Evolutionary conservation across 2,113 vertebrate species (phyloP).

Genomic region (Rostratula benghalensis): DNA sequence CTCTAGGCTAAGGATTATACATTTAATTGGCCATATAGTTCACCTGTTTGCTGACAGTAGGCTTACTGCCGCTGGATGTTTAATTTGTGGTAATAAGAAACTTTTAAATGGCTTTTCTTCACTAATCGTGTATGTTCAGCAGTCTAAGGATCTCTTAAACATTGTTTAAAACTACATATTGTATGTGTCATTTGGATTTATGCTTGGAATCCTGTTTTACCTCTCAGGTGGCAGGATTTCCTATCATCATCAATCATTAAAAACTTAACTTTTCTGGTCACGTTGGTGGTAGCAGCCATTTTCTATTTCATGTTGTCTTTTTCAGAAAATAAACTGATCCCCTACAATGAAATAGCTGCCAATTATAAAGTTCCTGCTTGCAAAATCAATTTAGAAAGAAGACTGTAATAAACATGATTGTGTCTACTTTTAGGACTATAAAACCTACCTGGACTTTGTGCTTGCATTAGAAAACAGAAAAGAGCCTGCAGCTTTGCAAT

Average conservation of each 20-base stretch:
- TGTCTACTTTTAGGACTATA: slow-evolving; percentile 88
- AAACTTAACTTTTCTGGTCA: not conserved
- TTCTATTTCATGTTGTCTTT: slow-evolving; percentile 58
- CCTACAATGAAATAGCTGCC: slow-evolving; percentile 66
- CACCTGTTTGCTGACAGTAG: not conserved
- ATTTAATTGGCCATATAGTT: not conserved
- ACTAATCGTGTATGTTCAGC: not conserved
- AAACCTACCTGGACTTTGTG: slow-evolving; percentile 97
- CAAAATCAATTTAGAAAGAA: slow-evolving; percentile 65
- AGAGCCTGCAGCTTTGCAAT: slow-evolving; percentile 95
- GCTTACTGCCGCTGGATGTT: not conserved
- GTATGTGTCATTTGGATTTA: not conserved
- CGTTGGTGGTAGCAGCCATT: not conserved
- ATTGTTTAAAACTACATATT: not conserved
- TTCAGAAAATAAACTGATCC: slow-evolving; percentile 42
- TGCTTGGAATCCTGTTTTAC: not conserved
- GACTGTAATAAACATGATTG: slow-evolving; percentile 59
- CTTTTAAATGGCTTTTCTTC: not conserved
- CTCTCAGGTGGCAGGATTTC: slow-evolving; percentile 1
- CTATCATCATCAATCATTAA: not conserved
- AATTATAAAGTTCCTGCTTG: slow-evolving; percentile 67
- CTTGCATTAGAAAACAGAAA: slow-evolving; percentile 98
- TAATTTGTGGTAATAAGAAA: not conserved
- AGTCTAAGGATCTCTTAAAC: not conserved
- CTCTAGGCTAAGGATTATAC: not conserved